Evolutionary conservation across 2,888 invertebrate genomes (phyloP).

Genomic region (Nemapogon koenigi): DNA sequence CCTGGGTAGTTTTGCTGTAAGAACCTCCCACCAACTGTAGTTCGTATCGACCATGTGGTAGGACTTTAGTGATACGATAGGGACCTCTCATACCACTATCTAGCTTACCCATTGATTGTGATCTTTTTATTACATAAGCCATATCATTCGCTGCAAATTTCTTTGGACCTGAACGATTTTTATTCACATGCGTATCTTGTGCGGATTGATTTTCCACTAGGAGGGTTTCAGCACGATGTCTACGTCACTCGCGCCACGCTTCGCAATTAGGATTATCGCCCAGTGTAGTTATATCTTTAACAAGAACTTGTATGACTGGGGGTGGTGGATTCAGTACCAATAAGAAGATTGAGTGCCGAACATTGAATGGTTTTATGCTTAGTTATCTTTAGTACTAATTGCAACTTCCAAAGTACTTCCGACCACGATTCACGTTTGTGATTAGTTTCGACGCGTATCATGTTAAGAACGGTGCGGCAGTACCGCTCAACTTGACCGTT

Average conservation of each 20-base stretch:
- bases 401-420: slow-evolving; percentile 14
- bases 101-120: slow-evolving; percentile 13
- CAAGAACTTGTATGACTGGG: slow-evolving; percentile 14
- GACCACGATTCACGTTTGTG: slow-evolving; percentile 9
- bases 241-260: no score
- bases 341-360: slow-evolving; percentile 16
- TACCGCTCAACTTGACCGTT: slow-evolving; percentile 18
- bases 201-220: slow-evolving; percentile 9
- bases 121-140: slow-evolving; percentile 12
- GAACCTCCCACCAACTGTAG: slow-evolving; percentile 14
- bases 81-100: slow-evolving; percentile 17
- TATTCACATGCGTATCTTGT: slow-evolving; percentile 11
- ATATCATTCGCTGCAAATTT: slow-evolving; percentile 9
- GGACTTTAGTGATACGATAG: slow-evolving; percentile 12
- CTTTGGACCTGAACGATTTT: slow-evolving; percentile 1
- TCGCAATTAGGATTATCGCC: slow-evolving; percentile 3
- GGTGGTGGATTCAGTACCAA: slow-evolving; percentile 15
- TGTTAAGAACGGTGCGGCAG: slow-evolving; percentile 15
- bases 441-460: slow-evolving; percentile 14
- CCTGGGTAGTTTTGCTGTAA: slow-evolving; percentile 14
- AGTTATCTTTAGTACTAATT: slow-evolving; percentile 16
- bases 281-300: slow-evolving; percentile 16
- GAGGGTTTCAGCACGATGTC: no score
- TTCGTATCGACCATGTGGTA: slow-evolving; percentile 14
- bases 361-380: slow-evolving; percentile 15